A percentile compares a stretch with the other conserved stretches of the same genome.
These are phyloP conservation scores for Tylochromis polylepis DNA, from an alignment of 2,113 vertebrate species.

Conservation along the genomic window DNA sequence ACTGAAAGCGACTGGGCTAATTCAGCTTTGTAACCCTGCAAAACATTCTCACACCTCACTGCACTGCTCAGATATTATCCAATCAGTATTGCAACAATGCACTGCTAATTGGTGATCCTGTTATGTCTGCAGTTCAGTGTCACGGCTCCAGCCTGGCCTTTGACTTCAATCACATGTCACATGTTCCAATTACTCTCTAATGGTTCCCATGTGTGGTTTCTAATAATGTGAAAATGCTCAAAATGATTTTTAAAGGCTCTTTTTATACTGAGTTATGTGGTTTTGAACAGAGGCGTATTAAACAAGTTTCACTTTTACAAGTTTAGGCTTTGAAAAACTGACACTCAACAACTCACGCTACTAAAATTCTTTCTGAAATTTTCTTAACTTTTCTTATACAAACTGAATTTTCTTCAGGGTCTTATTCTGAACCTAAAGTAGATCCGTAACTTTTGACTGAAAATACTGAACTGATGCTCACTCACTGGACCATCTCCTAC, in stretches of 20 bases:
- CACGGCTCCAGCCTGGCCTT: conserved; percentile 31
- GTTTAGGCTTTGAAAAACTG: neutral
- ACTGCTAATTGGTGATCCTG: conserved; percentile 51
- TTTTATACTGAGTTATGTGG: neutral
- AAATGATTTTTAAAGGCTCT: neutral
- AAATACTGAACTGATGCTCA: neutral
- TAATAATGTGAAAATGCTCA: neutral
- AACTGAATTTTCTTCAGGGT: neutral
- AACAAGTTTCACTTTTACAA: neutral
- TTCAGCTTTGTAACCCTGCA: conserved; percentile 48
- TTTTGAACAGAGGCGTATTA: neutral
- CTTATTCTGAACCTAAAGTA: neutral
- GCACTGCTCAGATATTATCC: conserved; percentile 39
- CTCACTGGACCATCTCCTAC: neutral
- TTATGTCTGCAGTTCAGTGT: conserved; percentile 28
- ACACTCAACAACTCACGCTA: fast-evolving
- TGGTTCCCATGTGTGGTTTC: neutral
- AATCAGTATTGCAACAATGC: conserved; percentile 30
- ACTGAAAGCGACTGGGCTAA: conserved; percentile 40
- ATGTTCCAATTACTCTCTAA: conserved; percentile 9
- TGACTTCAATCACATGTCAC: conserved; percentile 35
- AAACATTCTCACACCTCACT: conserved; percentile 36
- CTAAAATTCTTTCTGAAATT: neutral
- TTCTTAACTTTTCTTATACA: no score
- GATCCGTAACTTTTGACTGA: neutral